phyloP scores from a whole-genome alignment of 2,888 invertebrate species.

The Hermaeophaga mercurialis region DNA sequence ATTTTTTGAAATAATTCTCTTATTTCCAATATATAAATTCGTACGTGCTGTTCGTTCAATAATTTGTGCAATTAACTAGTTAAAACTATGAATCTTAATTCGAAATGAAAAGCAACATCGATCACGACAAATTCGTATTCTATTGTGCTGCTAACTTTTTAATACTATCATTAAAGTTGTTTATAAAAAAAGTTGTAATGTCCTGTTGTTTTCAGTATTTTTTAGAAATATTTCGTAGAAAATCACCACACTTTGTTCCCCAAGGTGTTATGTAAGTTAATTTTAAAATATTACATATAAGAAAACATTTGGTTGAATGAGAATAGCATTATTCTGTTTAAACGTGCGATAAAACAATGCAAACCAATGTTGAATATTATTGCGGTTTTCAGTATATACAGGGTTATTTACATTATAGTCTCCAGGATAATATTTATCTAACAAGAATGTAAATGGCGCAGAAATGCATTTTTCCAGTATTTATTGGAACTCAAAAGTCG shows the following conservation, averaged over 20 bases:
- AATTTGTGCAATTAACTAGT: neutral
- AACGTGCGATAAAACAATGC: too few relatives aligned
- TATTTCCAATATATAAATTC: neutral
- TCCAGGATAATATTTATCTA: too few relatives aligned
- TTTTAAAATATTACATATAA: too few relatives aligned
- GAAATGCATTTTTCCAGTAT: too few relatives aligned
- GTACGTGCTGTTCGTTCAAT: neutral
- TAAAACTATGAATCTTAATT: neutral
- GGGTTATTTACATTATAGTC: too few relatives aligned
- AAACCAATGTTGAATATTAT: too few relatives aligned
- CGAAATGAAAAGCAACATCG: neutral
- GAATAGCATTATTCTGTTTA: too few relatives aligned
- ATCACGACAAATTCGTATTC: neutral
- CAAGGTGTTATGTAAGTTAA: slow-evolving; percentile 1
- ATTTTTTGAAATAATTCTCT: neutral
- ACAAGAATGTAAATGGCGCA: too few relatives aligned
- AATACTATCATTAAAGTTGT: neutral
- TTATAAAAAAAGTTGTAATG: neutral
- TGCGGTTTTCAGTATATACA: too few relatives aligned
- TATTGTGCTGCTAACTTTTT: neutral
- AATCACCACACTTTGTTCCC: neutral
- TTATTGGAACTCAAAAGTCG: too few relatives aligned
- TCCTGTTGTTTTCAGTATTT: neutral
- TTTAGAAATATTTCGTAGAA: slow-evolving; percentile 1
- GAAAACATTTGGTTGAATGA: too few relatives aligned